Evolutionary conservation across 1,140 invertebrate species (phyloP).

Genomic region (fruit fly (Drosophila melanogaster)): DNA sequence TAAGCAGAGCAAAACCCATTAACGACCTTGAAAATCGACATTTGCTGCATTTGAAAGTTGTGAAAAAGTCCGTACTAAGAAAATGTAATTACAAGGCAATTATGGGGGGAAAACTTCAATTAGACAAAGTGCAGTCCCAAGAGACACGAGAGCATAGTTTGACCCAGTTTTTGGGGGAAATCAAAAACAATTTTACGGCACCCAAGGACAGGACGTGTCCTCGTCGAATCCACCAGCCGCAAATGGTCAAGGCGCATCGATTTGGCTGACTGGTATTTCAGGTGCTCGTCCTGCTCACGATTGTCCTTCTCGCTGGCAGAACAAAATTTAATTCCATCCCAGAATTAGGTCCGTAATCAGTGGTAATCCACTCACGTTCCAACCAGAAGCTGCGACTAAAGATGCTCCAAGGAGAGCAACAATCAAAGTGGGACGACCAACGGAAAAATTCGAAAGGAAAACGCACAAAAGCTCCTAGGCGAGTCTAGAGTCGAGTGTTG

Average conservation of each 20-base stretch:
- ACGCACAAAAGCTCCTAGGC: slow-evolving; percentile 33
- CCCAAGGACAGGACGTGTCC: slow-evolving; percentile 42
- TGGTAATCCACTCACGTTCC: slow-evolving; percentile 38
- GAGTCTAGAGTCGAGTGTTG: slow-evolving; percentile 25
- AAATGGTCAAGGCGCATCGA: slow-evolving; percentile 62
- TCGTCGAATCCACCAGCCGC: slow-evolving; percentile 23
- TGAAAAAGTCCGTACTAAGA: slow-evolving; percentile 22
- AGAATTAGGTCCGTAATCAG: slow-evolving; percentile 31
- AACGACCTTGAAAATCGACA: slow-evolving; percentile 31
- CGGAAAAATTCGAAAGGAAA: slow-evolving; percentile 9
- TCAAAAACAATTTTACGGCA: slow-evolving; percentile 38
- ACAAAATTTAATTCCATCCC: slow-evolving; percentile 24
- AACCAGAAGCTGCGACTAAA: slow-evolving; percentile 4
- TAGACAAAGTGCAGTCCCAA: slow-evolving; percentile 36
- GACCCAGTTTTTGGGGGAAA: slow-evolving; percentile 48
- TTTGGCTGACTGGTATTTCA: slow-evolving; percentile 8
- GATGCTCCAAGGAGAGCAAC: slow-evolving; percentile 9
- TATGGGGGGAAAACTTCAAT: slow-evolving; percentile 39
- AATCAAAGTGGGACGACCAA: slow-evolving; percentile 15
- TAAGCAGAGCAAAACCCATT: background rate
- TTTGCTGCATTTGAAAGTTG: slow-evolving; percentile 14
- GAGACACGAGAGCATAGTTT: slow-evolving; percentile 20
- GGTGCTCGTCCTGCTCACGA: slow-evolving; percentile 3
- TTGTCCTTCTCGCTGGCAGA: slow-evolving; percentile 15
- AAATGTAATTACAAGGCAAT: slow-evolving; percentile 42